Conservation (phyloP, 1,140 invertebrate genomes). For the Atta texana region DNA sequence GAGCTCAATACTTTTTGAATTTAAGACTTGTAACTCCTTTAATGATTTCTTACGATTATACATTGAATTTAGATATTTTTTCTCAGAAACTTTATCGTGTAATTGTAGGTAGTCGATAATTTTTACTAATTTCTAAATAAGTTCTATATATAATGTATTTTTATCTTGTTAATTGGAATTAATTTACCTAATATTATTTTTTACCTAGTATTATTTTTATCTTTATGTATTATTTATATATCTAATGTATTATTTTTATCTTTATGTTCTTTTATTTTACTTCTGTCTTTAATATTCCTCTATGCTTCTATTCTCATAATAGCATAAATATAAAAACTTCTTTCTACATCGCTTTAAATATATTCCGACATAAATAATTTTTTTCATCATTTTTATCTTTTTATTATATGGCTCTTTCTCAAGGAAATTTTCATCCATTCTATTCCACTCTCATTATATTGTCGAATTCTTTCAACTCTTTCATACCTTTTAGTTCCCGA, state of each 20-base stretch:
- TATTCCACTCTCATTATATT: conserved; percentile 7
- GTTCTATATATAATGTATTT: background rate
- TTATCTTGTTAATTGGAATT: conserved; percentile 6
- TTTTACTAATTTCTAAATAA: background rate
- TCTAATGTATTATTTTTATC: background rate
- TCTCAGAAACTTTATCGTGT: background rate
- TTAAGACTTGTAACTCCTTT: background rate
- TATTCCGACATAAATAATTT: background rate
- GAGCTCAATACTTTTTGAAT: background rate
- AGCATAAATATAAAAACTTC: background rate
- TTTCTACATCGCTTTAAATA: background rate
- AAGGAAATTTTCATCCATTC: background rate
- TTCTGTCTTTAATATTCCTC: background rate
- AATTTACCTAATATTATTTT: conserved; percentile 8
- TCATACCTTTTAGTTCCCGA: conserved; percentile 15
- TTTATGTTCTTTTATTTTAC: background rate
- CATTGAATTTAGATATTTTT: background rate
- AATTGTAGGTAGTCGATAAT: background rate
- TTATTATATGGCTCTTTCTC: background rate
- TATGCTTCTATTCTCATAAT: background rate
- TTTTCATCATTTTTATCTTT: conserved; percentile 5
- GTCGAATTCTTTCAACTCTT: conserved; percentile 9
- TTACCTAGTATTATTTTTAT: background rate
- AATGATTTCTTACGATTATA: background rate
- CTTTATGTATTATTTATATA: background rate